phyloP scores from a whole-genome alignment of 2,888 invertebrate genomes.

The Idaea straminata region DNA sequence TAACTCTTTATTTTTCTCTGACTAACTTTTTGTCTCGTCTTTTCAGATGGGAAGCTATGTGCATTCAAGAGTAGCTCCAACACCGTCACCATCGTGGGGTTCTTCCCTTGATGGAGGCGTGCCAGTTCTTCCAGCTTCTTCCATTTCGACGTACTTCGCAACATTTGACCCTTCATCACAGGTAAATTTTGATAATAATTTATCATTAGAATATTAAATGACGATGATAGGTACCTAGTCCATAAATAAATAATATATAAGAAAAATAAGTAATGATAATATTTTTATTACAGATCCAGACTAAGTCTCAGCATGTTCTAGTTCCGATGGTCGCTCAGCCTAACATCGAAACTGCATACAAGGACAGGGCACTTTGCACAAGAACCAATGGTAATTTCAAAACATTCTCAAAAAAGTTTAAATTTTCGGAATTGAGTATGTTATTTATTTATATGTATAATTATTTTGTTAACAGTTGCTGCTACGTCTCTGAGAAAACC shows the following conservation, averaged over 20 bases:
- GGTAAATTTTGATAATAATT: not conserved
- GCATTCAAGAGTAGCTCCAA: not conserved
- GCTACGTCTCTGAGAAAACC: constrained; percentile 11
- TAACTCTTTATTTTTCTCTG: not conserved
- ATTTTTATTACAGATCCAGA: not conserved
- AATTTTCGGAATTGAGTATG: not conserved
- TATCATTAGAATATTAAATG: not conserved
- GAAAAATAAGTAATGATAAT: not conserved
- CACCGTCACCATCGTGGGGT: not conserved
- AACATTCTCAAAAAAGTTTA: not conserved
- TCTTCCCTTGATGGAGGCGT: not conserved
- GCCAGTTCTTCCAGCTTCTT: not conserved
- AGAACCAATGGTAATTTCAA: not conserved
- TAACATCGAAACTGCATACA: not conserved
- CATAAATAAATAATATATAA: not conserved
- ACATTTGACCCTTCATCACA: not conserved
- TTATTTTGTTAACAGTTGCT: not conserved
- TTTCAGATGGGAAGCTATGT: not conserved
- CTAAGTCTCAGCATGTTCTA: not conserved
- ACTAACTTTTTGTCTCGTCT: not conserved
- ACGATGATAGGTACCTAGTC: not conserved
- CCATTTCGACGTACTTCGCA: not conserved
- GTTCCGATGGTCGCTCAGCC: not conserved
- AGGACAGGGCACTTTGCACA: not conserved
- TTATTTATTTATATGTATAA: not conserved